Evolutionary conservation across 2,888 invertebrate genomes (phyloP).

Genomic region (Anagyrus pseudococci): DNA sequence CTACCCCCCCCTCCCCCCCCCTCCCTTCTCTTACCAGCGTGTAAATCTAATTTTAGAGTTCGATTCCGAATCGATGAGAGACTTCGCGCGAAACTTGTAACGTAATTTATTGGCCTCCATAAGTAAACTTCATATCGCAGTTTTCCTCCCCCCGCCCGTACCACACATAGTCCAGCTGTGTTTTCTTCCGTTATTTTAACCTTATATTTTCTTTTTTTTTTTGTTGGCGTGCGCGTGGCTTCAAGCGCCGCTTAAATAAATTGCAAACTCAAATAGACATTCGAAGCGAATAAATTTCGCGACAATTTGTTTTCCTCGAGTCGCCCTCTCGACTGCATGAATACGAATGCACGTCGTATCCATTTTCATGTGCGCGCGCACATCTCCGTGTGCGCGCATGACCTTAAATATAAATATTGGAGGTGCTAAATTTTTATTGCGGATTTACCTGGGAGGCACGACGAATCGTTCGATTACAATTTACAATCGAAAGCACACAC

Average conservation of each 20-base stretch:
- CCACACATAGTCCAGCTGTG: too few relatives aligned
- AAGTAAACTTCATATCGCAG: constrained; percentile 25
- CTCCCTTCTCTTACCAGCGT: constrained; percentile 10
- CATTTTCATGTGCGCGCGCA: background rate
- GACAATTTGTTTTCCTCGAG: background rate
- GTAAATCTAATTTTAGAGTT: constrained; percentile 37
- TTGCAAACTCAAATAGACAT: constrained; percentile 22
- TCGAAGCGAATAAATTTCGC: constrained; percentile 8
- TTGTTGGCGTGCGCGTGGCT: too few relatives aligned
- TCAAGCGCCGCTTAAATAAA: constrained; percentile 6
- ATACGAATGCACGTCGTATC: background rate
- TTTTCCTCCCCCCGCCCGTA: background rate
- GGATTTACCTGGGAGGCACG: too few relatives aligned
- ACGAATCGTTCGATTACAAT: background rate
- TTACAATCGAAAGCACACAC: background rate
- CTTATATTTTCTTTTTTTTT: background rate
- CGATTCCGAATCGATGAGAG: constrained; percentile 34
- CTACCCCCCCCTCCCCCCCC: too few relatives aligned
- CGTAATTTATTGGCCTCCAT: constrained; percentile 24
- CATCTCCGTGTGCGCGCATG: too few relatives aligned
- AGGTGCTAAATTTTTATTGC: too few relatives aligned
- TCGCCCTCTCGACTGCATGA: background rate
- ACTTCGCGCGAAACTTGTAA: constrained; percentile 33
- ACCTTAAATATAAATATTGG: too few relatives aligned
- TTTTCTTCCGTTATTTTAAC: too few relatives aligned